A percentile compares a stretch with the other conserved stretches of the same genome.
phyloP scores from a whole-genome alignment of 1,140 invertebrate genomes.

The Asbolus verrucosus region DNA sequence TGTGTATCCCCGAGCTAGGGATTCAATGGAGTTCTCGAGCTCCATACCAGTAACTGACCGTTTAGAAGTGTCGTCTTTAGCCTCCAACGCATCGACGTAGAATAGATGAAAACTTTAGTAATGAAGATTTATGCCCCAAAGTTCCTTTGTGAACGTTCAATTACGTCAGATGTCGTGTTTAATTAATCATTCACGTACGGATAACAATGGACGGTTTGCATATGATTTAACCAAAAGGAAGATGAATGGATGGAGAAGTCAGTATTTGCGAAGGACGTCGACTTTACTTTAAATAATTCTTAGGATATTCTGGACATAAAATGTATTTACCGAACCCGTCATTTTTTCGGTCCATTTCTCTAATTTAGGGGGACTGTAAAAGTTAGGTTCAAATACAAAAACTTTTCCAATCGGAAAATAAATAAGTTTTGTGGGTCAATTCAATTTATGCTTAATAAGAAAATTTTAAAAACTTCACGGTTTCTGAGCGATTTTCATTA shows the following conservation, averaged over 20 bases:
- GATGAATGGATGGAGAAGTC: slow-evolving; percentile 10
- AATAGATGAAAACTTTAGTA: slow-evolving; percentile 21
- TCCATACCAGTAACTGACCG: neutral
- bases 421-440: too few species aligned
- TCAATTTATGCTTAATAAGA: too few species aligned
- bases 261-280: neutral
- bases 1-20: too few species aligned
- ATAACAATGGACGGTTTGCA: slow-evolving; percentile 24
- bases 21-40: too few species aligned
- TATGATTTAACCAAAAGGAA: slow-evolving; percentile 17
- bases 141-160: slow-evolving; percentile 29
- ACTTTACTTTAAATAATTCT: neutral
- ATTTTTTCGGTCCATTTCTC: too few species aligned
- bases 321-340: too few species aligned
- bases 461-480: too few species aligned
- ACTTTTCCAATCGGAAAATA: too few species aligned
- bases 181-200: slow-evolving; percentile 27
- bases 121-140: slow-evolving; percentile 20
- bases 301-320: neutral
- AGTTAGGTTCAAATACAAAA: too few species aligned
- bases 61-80: slow-evolving; percentile 5
- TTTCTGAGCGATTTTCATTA: too few species aligned
- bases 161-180: slow-evolving; percentile 27
- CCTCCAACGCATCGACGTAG: neutral
- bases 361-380: too few species aligned